These are phyloP conservation scores for Lateolabrax maculatus DNA, from an alignment of 2,797 vertebrate species.

Conservation along the genomic window DNA sequence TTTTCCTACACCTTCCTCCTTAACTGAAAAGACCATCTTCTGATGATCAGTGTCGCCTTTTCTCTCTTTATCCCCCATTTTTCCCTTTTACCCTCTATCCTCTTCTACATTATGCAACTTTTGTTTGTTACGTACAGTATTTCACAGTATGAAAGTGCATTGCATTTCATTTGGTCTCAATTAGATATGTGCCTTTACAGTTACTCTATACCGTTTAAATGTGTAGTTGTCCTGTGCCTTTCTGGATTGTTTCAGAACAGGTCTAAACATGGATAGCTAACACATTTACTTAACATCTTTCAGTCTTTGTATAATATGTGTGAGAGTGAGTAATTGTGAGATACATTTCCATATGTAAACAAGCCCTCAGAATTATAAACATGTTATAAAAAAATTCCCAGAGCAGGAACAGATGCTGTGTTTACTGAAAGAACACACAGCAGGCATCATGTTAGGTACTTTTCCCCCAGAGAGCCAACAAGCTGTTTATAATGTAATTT, in stretches of 20 bases:
- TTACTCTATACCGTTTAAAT: background rate
- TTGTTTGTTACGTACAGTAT: background rate
- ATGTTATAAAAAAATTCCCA: slow-evolving; percentile 8
- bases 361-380: slow-evolving; percentile 1
- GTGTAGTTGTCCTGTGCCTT: background rate
- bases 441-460: slow-evolving; percentile 58
- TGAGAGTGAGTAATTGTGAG: background rate
- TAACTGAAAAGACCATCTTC: background rate
- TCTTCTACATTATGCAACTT: background rate
- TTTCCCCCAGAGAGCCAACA: slow-evolving; percentile 35
- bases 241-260: background rate
- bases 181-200: background rate
- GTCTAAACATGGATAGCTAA: background rate
- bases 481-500: slow-evolving; percentile 51
- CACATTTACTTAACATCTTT: background rate
- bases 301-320: background rate
- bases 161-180: background rate
- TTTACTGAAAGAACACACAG: slow-evolving; percentile 42
- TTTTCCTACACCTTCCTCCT: too few species aligned
- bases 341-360: background rate
- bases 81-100: too few species aligned
- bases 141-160: background rate
- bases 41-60: background rate
- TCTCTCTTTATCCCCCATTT: background rate
- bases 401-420: slow-evolving; percentile 5